These are phyloP conservation scores for Pipistrellus pygmaeus DNA, from an alignment of 2,797 vertebrate species.

Conservation along the genomic window DNA sequence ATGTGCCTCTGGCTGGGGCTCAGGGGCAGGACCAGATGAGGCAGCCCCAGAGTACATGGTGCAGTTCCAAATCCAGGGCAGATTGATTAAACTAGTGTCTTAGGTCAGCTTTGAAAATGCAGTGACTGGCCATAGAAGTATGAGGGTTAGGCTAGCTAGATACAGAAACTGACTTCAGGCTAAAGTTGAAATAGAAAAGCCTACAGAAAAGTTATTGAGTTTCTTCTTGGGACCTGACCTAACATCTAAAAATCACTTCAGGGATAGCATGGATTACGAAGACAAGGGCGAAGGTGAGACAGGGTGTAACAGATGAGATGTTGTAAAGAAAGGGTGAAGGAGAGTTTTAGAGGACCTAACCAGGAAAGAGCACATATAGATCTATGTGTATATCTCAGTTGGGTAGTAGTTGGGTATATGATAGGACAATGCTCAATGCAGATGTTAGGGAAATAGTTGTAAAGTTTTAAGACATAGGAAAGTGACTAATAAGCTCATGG, in stretches of 20 bases:
- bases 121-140: conserved; percentile 58
- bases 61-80: conserved; percentile 66
- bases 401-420: background rate
- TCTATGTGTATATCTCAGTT: background rate
- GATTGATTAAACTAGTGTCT: conserved; percentile 63
- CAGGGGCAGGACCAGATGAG: conserved; percentile 62
- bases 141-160: conserved; percentile 65
- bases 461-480: background rate
- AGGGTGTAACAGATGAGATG: background rate
- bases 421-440: background rate
- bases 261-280: background rate
- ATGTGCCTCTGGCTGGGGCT: conserved; percentile 14
- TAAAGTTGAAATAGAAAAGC: background rate
- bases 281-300: background rate
- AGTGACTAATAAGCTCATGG: background rate
- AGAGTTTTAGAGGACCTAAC: background rate
- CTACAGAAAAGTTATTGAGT: background rate
- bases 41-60: background rate
- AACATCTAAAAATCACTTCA: conserved; percentile 31
- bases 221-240: conserved; percentile 19
- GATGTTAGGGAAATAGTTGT: background rate
- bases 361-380: background rate
- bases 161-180: conserved; percentile 66
- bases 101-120: conserved; percentile 70
- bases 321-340: background rate